Base-by-base conservation (phyloP, 2,888 invertebrate species). In the Ophraella communa region DNA sequence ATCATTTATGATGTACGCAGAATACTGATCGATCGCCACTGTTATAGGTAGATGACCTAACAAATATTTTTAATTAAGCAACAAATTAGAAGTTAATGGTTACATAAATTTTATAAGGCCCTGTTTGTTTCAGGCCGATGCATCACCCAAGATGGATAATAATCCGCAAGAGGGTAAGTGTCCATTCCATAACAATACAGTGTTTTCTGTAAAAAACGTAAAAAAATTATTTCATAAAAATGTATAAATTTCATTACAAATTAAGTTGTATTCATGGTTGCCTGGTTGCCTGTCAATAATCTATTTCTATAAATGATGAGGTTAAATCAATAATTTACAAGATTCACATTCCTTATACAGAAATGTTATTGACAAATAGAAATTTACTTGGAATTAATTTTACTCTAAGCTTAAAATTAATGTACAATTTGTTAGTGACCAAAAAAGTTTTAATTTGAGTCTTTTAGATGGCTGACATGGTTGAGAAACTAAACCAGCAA, bases 391-490 rank as follows among this genome's bases (percentile, higher is more conserved):
- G n/a, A n/a, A n/a, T n/a, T n/a, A n/a, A n/a, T n/a, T 14, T 4
- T 35, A 14, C 35, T 11, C 11, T 33, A 2, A 3, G 33, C 11
- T 35, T 35, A 4, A 35, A 35, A 14, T 11, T 11, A 35, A 35
- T 3, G 2, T n/a, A n/a, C 35, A 35, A n/a, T 4, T n/a, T 35
- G 24, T 24, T 24, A 24, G 27, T 27, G 5, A 14, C n/a, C 35
- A 35, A n/a, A n/a, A 1, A 11, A 33, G n/a, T 11, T 11, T 7
- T 11, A 10, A 33, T 11, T 33, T 27, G 4, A 27, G 10, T n/a
- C 49, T 62, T 75, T 71, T 68, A 66, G 61, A 76, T 77, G 75
- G 68, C 73, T n/a, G 78, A 77, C 52, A 51, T 73, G n/a, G 70
- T 65, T 63, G 76, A 77, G 24, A 74, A 75, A 70, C 47, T 76